Conservation (phyloP, 2,888 invertebrate species). For the Acheta domesticus region DNA sequence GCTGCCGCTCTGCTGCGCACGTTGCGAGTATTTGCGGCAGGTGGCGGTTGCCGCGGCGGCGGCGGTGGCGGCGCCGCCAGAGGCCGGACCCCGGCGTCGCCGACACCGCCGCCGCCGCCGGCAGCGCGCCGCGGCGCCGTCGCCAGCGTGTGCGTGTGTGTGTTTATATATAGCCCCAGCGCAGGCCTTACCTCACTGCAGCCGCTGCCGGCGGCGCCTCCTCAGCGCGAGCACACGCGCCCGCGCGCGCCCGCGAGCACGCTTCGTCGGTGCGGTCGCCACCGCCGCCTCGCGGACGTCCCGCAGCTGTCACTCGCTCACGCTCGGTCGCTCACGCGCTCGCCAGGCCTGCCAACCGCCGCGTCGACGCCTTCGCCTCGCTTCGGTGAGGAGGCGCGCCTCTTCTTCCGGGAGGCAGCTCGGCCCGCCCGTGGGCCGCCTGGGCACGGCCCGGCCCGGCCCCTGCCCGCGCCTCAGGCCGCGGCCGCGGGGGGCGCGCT, state of each 20-base stretch:
- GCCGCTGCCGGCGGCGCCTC: slow-evolving; percentile 6
- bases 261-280: not conserved
- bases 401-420: no score
- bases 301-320: slow-evolving; percentile 11
- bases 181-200: not conserved
- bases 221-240: not conserved
- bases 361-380: not conserved
- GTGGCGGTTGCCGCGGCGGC: not conserved
- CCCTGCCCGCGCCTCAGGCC: not conserved
- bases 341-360: not conserved
- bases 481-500: not conserved
- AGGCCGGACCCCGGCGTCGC: not conserved
- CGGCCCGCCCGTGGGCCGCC: no score
- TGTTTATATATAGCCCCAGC: slow-evolving; percentile 10
- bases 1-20: not conserved
- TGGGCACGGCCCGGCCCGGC: not conserved
- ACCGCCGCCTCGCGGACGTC: not conserved
- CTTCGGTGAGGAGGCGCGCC: no score
- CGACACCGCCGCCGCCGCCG: not conserved
- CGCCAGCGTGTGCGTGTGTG: slow-evolving; percentile 4
- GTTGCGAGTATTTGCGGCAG: slow-evolving; percentile 9
- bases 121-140: no score
- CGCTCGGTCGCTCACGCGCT: slow-evolving; percentile 3
- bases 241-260: not conserved
- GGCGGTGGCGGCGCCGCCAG: not conserved